Conservation (phyloP, 2,113 vertebrate genomes). For the Triplophysa tibetana region DNA sequence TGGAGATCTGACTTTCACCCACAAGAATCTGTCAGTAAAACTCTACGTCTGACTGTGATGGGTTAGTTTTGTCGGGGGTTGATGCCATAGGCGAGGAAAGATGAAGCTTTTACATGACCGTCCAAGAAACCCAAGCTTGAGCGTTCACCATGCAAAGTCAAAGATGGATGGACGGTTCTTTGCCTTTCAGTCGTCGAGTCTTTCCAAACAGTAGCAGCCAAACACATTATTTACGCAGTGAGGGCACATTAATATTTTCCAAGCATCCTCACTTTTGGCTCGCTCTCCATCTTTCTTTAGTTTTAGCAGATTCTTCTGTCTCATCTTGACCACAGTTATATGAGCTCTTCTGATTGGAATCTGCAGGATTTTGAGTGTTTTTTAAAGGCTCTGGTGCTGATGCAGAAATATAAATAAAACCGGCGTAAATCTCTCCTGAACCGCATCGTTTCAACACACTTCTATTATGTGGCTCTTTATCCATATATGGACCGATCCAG, state of each 20-base stretch:
- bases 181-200: conserved; percentile 44
- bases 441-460: conserved; percentile 24
- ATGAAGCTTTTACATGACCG: conserved; percentile 37
- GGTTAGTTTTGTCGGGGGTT: background rate
- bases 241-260: conserved; percentile 61
- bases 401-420: conserved; percentile 49
- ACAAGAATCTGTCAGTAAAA: background rate
- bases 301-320: conserved; percentile 37
- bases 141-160: conserved; percentile 17
- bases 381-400: conserved; percentile 54
- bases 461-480: conserved; percentile 21
- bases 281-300: background rate
- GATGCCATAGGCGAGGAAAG: conserved; percentile 2
- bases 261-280: conserved; percentile 45
- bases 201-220: conserved; percentile 59
- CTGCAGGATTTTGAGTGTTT: conserved; percentile 56
- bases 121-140: conserved; percentile 38
- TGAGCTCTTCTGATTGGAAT: conserved; percentile 57
- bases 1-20: conserved; percentile 24
- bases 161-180: conserved; percentile 38
- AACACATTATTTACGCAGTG: conserved; percentile 61
- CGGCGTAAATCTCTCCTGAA: conserved; percentile 41
- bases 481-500: conserved; percentile 19
- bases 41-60: background rate
- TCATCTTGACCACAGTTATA: conserved; percentile 55